Base-by-base conservation (phyloP, 1,140 invertebrate genomes). In the Rhynchophorus ferrugineus region DNA sequence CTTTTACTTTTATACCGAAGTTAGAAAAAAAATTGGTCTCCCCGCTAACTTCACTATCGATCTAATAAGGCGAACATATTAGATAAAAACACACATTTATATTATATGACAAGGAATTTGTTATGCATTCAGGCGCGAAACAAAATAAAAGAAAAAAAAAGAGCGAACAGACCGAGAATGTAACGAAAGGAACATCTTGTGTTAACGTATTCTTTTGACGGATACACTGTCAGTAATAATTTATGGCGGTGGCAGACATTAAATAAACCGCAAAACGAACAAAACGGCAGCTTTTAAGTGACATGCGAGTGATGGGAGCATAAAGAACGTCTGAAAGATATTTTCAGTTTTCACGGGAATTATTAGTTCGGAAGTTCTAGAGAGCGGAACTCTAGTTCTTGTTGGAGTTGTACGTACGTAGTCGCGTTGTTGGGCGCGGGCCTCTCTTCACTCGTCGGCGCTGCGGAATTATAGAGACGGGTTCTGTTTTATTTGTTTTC, bases 201-300 rank as follows among this genome's bases (percentile, higher is more conserved):
- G 41, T 44, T 29, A 44, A 44, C 19, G 41, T 44, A 44, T 44
- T 44, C 22, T 22, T 29, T 44, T 44, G 41, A 44, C 41, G 41
- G 19, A 44, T 44, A 20, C 21, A 20, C 41, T 29, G 41, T 44
- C 41, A 44, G 41, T 44, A 21, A 44, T 44, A 44, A 44, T 44
- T 44, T 44, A 44, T 44, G 41, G 41, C 19, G n/a, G 22, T 44
- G 22, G 41, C 19, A 29, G 17, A 44, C 41, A 44, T 3, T 46
- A 3, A 33, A 36, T 46, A 46, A 16, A 1, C 44, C 24, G 24
- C 5, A 29, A 5, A 29, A 29, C 24, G 24, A 29, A 29, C 24
- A 29, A 29, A 29, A 29, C 24, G 24, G 5, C 24, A 11, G 24
- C 24, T 29, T 29, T 29, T 29, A 29, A 29, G 24, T 29, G 24